These are phyloP conservation scores for Sphyrna mokarran DNA, from an alignment of 2,113 vertebrate species.

Conservation along the genomic window DNA sequence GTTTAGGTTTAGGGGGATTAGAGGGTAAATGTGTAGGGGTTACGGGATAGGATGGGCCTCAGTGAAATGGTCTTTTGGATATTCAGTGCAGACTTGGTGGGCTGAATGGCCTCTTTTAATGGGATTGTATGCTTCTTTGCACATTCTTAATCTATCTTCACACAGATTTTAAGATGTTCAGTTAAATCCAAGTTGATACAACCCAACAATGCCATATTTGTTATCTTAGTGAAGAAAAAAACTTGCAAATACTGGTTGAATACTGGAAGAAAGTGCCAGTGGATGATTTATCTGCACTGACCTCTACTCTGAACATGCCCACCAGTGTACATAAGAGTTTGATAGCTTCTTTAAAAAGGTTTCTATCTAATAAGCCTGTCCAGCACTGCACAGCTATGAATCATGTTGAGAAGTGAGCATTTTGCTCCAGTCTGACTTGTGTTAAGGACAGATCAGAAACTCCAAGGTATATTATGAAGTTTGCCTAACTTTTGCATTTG, in stretches of 20 bases:
- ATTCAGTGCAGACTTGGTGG: too few relatives aligned
- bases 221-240: background rate
- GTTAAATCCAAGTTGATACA: background rate
- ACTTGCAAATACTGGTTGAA: background rate
- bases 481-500: too few relatives aligned
- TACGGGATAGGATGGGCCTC: too few relatives aligned
- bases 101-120: too few relatives aligned
- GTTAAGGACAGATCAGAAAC: too few relatives aligned
- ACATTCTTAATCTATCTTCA: background rate
- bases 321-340: background rate
- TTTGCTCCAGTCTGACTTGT: background rate
- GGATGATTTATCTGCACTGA: background rate
- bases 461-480: too few relatives aligned
- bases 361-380: too few relatives aligned
- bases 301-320: background rate
- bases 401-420: background rate
- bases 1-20: too few relatives aligned
- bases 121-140: background rate
- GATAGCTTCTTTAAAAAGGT: background rate
- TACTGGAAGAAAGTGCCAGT: background rate
- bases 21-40: too few relatives aligned
- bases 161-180: background rate
- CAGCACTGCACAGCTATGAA: background rate
- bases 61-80: too few relatives aligned
- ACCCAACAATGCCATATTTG: background rate